A percentile compares a stretch with the other conserved stretches of the same genome.
phyloP scores from a whole-genome alignment of 1,140 invertebrate genomes.

The Drosophila biarmipes region DNA sequence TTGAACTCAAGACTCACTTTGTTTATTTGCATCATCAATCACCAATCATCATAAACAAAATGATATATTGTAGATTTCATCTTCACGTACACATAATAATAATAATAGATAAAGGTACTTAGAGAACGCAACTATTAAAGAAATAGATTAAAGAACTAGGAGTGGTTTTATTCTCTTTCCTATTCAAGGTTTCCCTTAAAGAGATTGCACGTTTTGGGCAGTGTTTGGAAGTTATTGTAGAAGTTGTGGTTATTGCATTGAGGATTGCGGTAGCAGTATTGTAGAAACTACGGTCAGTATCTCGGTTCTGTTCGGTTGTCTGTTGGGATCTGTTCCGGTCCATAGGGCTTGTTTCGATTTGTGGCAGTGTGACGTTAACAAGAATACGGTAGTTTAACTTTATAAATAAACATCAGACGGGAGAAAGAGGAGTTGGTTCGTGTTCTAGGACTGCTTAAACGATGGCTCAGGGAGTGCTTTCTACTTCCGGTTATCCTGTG shows the following conservation, averaged over 20 bases:
- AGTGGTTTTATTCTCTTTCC: conserved; percentile 59
- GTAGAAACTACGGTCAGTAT: conserved; percentile 20
- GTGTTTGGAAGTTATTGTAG: conserved; percentile 73
- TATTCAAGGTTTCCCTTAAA: conserved; percentile 60
- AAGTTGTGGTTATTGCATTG: conserved; percentile 62
- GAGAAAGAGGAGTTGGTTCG: conserved; percentile 19
- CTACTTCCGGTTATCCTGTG: conserved; percentile 27
- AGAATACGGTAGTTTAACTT: conserved; percentile 38
- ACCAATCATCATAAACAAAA: conserved; percentile 65
- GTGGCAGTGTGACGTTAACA: conserved; percentile 71
- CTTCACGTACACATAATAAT: conserved; percentile 63
- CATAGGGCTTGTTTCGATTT: conserved; percentile 30
- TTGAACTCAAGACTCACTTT: conserved; percentile 78
- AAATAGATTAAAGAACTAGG: conserved; percentile 75
- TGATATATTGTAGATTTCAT: conserved; percentile 54
- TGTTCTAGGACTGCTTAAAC: conserved; percentile 38
- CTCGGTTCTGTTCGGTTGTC: conserved; percentile 20
- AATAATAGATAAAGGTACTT: conserved; percentile 79
- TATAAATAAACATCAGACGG: conserved; percentile 42
- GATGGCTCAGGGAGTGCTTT: conserved; percentile 31
- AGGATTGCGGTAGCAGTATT: conserved; percentile 40
- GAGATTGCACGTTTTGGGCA: conserved; percentile 81
- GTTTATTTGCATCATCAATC: conserved; percentile 55
- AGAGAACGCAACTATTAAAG: conserved; percentile 77
- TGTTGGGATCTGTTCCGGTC: conserved; percentile 16